These are phyloP conservation scores for Caloenas nicobarica DNA, from an alignment of 2,113 vertebrate species.

Conservation along the genomic window DNA sequence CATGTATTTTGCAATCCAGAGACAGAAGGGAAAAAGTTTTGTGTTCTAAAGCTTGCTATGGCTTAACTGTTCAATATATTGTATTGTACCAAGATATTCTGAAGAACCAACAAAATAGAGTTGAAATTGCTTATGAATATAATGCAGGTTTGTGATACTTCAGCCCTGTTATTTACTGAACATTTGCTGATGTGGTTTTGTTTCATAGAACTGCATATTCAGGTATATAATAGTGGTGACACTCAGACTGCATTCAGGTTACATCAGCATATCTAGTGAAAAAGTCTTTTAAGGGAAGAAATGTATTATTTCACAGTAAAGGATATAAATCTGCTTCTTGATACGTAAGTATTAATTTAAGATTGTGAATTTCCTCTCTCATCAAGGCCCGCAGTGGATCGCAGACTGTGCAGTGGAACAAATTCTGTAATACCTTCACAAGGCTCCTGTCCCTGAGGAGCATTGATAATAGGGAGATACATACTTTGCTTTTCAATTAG, in stretches of 20 bases:
- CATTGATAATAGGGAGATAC: neutral
- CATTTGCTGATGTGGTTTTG: slow-evolving; percentile 55
- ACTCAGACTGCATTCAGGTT: neutral
- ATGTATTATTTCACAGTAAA: slow-evolving; percentile 28
- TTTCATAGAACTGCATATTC: slow-evolving; percentile 28
- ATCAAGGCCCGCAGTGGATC: neutral
- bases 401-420: slow-evolving; percentile 16
- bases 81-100: slow-evolving; percentile 17
- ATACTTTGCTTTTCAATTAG: slow-evolving; percentile 28
- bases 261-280: slow-evolving; percentile 23
- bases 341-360: slow-evolving; percentile 24
- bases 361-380: neutral
- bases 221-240: neutral
- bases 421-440: slow-evolving; percentile 13
- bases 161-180: slow-evolving; percentile 28
- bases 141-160: slow-evolving; percentile 33
- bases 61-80: neutral
- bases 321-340: slow-evolving; percentile 7
- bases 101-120: slow-evolving; percentile 39
- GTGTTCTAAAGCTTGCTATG: neutral
- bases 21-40: neutral
- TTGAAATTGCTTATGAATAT: slow-evolving; percentile 57
- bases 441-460: neutral
- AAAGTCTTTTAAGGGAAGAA: slow-evolving; percentile 22
- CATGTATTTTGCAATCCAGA: neutral